These are phyloP conservation scores for Muscidifurax raptorellus DNA, from an alignment of 1,140 invertebrate genomes.

Conservation along the genomic window DNA sequence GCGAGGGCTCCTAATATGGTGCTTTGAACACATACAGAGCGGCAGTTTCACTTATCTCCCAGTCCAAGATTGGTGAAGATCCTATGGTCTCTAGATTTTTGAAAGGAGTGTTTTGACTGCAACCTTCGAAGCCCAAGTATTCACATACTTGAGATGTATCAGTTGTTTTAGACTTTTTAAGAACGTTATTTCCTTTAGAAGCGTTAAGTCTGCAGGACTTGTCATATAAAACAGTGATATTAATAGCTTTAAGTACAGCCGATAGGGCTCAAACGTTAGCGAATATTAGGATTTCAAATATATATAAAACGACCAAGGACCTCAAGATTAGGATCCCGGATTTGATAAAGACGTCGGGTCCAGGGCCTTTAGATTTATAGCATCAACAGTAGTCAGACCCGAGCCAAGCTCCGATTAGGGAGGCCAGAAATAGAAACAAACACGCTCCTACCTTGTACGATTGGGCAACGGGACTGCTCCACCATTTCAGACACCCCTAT, in stretches of 20 bases:
- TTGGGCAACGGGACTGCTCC: no score
- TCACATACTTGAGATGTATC: conserved; percentile 54
- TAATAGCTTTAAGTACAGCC: conserved; percentile 43
- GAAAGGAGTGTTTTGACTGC: conserved; percentile 54
- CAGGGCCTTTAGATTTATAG: no score
- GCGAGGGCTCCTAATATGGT: conserved; percentile 23
- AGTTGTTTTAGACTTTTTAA: conserved; percentile 56
- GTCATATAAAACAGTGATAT: conserved; percentile 54
- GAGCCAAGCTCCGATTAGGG: no score
- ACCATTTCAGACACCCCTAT: no score
- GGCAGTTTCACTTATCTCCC: conserved; percentile 44
- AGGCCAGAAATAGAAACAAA: no score
- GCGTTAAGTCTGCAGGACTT: conserved; percentile 28
- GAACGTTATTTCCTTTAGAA: conserved; percentile 44
- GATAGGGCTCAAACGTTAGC: conserved; percentile 23
- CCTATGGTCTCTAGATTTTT: conserved; percentile 54
- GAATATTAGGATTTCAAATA: conserved; percentile 23
- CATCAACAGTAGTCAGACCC: no score
- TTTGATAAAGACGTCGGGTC: no score
- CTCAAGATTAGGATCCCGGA: no score
- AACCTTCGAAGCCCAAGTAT: conserved; percentile 56
- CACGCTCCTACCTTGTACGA: no score
- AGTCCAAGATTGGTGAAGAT: conserved; percentile 38
- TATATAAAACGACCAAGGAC: no score
- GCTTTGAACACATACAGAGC: conserved; percentile 31